Conservation (phyloP, 2,888 invertebrate species). For the Melipona bicolor region DNA sequence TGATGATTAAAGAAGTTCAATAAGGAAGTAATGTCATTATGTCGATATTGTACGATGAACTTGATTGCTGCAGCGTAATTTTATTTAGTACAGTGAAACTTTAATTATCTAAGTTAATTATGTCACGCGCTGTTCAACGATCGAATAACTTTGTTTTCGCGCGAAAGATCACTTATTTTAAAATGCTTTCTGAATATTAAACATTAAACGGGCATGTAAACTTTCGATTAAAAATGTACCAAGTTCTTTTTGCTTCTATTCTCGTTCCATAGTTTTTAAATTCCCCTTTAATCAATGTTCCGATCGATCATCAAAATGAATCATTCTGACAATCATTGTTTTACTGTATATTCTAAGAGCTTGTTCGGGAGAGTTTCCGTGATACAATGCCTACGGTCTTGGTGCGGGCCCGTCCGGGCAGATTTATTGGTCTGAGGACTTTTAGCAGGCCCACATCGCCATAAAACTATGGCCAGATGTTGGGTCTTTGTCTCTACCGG, state of each 20-base stretch:
- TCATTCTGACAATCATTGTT: neutral
- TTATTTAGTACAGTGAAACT: neutral
- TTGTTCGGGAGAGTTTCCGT: too few species aligned
- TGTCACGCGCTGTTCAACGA: too few species aligned
- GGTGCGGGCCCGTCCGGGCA: too few species aligned
- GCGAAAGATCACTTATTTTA: neutral
- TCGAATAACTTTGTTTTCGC: neutral
- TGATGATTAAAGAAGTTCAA: conserved; percentile 5
- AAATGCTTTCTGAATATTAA: neutral
- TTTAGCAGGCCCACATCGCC: too few species aligned
- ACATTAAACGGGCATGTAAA: neutral
- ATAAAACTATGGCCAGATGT: too few species aligned
- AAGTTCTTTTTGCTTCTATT: neutral
- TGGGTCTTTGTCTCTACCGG: too few species aligned
- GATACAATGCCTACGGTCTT: too few species aligned
- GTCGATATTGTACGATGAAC: neutral
- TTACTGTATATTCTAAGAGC: neutral
- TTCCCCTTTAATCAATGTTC: neutral
- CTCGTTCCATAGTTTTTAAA: neutral
- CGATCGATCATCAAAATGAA: neutral
- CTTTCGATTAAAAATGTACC: neutral
- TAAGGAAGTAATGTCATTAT: neutral
- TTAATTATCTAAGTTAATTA: neutral
- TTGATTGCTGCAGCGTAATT: neutral
- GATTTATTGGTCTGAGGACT: too few species aligned